phyloP scores from a whole-genome alignment of 2,797 vertebrate genomes.

The Peromyscus eremicus region DNA sequence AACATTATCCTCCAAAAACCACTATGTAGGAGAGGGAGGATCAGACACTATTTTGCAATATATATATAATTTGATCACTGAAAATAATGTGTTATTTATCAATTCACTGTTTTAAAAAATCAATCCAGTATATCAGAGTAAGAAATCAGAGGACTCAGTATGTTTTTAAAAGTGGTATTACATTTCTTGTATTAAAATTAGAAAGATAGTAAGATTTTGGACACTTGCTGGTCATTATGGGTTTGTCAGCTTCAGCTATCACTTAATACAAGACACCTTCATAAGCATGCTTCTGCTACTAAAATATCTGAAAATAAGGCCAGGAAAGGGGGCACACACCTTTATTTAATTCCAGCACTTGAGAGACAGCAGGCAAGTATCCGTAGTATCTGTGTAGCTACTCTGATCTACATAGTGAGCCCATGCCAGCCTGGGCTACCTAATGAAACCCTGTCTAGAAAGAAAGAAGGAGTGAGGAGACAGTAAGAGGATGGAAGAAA shows the following conservation, averaged over 20 bases:
- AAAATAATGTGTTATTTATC: constrained; percentile 53
- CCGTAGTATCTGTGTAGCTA: neutral
- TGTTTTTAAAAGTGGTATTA: neutral
- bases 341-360: neutral
- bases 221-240: neutral
- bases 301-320: neutral
- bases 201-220: neutral
- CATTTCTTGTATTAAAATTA: neutral
- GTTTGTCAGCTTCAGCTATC: neutral
- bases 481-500: too few species aligned
- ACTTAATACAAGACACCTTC: constrained; percentile 1
- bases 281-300: neutral
- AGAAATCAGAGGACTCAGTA: constrained; percentile 23
- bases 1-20: neutral
- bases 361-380: neutral
- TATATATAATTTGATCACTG: neutral
- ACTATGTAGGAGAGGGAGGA: neutral
- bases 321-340: neutral
- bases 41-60: constrained; percentile 6
- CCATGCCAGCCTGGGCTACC: neutral
- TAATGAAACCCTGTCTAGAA: neutral
- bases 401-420: neutral
- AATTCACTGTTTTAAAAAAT: constrained; percentile 2
- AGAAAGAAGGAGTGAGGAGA: neutral
- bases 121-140: neutral